Base-by-base conservation (phyloP, 2,888 invertebrate genomes). In the Gasteruption jaculator region DNA sequence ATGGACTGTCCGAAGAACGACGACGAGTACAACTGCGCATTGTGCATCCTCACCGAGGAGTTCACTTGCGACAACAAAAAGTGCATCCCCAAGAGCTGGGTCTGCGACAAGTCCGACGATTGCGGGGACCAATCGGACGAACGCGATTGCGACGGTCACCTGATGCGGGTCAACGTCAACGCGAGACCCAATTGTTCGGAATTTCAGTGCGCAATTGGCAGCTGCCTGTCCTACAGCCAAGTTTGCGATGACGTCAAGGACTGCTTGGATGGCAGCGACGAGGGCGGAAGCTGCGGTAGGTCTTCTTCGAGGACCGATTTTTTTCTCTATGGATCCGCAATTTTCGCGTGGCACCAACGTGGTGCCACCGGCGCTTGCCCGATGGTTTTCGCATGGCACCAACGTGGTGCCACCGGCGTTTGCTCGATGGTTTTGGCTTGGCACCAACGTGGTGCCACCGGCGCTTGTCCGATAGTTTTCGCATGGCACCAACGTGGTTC, bases 41-140 rank as follows among this genome's bases (percentile, higher is more conserved):
- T 60, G 3, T 83, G 83, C 53, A 57, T 61, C 0, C 41, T 38
- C 18, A 42, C 56, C 3, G 73, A 72, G 1, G 65, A 76, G 56
- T 83, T 80, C 57, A 61, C 73, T 48, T 82, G 84, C 66, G 55
- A 64, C 15, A 76, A 83, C 71, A 73, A 74, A 36, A 74, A 71
- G 31, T 80, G 90, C 53, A 76, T 90, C 22, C 73, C 77, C 0
- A 54, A 57, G 2, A 57, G 68, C 6, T 81, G 81, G 74, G 56
- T 80, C 48, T 81, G 80, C 73, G 77, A 89, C 54, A 74, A 76
- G 0, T 60, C 63, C 0, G 73, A 77, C 36, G 85, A 90, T 58
- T 91, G 90, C 60, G 65, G 65, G 0, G 89, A 90, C 58, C 78
- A 78, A 8, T 82, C 83, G 0, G 90, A 91, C 58, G 90, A 91